Evolutionary conservation across 2,113 vertebrate genomes (phyloP).

Genomic region (Ginglymostoma cirratum): DNA sequence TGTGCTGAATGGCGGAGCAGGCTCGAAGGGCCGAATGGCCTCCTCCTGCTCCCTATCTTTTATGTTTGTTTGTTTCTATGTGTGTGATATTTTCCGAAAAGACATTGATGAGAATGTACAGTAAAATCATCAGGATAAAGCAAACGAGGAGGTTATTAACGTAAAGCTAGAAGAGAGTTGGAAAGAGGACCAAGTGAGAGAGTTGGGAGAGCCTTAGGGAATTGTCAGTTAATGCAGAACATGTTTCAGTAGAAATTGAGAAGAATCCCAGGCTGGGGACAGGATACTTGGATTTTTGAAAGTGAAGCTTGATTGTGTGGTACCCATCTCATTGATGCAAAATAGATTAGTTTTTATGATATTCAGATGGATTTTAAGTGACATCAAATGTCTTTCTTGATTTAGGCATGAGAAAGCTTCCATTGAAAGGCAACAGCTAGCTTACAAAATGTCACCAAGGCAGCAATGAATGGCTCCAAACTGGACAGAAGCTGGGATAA

Average conservation of each 20-base stretch:
- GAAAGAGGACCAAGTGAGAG: neutral
- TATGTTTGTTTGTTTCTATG: too few relatives aligned
- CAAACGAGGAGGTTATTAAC: neutral
- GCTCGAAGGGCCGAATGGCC: too few relatives aligned
- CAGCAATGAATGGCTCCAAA: neutral
- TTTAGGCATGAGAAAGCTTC: neutral
- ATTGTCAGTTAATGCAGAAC: neutral
- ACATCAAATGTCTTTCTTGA: neutral
- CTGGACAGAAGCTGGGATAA: neutral
- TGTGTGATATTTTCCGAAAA: neutral
- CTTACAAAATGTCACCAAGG: neutral
- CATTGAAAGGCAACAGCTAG: neutral
- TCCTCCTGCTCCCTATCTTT: too few relatives aligned
- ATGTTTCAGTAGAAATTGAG: neutral
- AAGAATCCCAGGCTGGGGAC: neutral
- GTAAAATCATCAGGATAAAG: neutral
- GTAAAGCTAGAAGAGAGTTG: neutral
- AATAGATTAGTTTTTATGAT: neutral
- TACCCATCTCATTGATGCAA: neutral
- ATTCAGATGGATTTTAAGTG: constrained; percentile 20
- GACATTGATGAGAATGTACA: neutral
- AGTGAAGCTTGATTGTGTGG: neutral
- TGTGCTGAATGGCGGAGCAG: too few relatives aligned
- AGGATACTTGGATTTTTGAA: neutral
- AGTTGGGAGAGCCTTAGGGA: neutral